phyloP scores from a whole-genome alignment of 1,140 invertebrate genomes.

The Heliothis subflexa region DNA sequence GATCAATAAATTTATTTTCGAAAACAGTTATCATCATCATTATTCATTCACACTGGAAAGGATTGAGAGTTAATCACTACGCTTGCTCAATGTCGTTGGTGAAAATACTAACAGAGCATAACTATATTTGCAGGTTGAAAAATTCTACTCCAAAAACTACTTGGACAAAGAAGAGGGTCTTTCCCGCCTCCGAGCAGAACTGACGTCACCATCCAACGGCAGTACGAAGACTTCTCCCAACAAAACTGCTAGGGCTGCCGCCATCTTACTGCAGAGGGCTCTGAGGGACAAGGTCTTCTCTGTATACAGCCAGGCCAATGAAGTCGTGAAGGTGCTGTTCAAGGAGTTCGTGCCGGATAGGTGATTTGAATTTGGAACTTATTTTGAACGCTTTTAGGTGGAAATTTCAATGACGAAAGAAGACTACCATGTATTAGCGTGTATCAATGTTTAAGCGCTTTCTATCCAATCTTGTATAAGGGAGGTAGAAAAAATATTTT shows the following conservation, averaged over 20 bases:
- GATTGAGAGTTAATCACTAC: too few species aligned
- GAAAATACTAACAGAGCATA: too few species aligned
- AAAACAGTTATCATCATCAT: too few species aligned
- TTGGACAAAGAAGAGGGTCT: conserved; percentile 96
- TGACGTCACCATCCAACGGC: conserved; percentile 86
- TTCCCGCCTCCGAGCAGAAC: conserved; percentile 90
- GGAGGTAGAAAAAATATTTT: too few species aligned
- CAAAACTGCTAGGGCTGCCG: conserved; percentile 92
- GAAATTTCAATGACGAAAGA: not conserved
- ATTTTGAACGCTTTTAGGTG: not conserved
- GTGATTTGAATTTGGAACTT: conserved; percentile 70
- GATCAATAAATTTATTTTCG: too few species aligned
- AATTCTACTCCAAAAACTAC: conserved; percentile 97
- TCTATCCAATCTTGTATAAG: too few species aligned
- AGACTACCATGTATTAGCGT: too few species aligned
- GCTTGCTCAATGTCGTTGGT: too few species aligned
- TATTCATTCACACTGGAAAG: not conserved
- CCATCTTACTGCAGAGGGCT: conserved; percentile 91
- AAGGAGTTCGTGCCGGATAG: conserved; percentile 92
- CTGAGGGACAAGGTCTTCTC: conserved; percentile 94
- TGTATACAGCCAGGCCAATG: conserved; percentile 93
- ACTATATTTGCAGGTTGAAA: conserved; percentile 93
- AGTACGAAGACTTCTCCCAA: conserved; percentile 86
- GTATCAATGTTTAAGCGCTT: too few species aligned
- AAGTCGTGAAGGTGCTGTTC: conserved; percentile 92